A percentile compares a stretch with the other conserved stretches of the same genome.
These are phyloP conservation scores for Carabus problematicus DNA, from an alignment of 2,888 invertebrate genomes.

Conservation along the genomic window DNA sequence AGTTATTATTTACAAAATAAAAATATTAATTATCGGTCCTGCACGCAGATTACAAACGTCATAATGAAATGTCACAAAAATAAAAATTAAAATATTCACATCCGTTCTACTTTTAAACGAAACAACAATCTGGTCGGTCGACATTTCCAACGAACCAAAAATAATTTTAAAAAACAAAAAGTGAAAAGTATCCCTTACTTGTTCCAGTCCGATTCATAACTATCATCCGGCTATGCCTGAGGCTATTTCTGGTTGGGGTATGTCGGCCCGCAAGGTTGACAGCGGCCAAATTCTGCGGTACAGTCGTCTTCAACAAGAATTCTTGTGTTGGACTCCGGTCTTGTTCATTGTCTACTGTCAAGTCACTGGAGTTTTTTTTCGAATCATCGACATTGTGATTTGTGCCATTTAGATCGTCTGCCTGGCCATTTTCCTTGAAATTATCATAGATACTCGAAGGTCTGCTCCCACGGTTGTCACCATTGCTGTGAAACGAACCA, in stretches of 20 bases:
- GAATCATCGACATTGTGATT: conserved; percentile 39
- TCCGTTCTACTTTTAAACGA: background rate
- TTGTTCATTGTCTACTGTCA: conserved; percentile 31
- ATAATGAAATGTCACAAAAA: background rate
- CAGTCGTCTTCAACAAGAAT: conserved; percentile 67
- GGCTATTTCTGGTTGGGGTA: conserved; percentile 72
- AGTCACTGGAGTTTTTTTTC: conserved; percentile 29
- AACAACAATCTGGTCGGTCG: background rate
- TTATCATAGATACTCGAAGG: conserved; percentile 61
- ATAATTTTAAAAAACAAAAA: conserved; percentile 10
- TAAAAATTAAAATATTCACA: background rate
- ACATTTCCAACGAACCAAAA: background rate
- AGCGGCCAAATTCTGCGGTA: conserved; percentile 72
- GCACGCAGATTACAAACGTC: no score
- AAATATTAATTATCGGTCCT: no score
- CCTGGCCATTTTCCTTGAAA: conserved; percentile 49
- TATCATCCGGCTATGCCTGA: conserved; percentile 74
- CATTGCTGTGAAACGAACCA: background rate
- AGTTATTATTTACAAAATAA: no score
- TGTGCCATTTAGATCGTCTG: conserved; percentile 34
- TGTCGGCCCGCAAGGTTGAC: conserved; percentile 70
- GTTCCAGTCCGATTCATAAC: conserved; percentile 68
- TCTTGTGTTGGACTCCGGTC: conserved; percentile 60
- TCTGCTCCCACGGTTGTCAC: conserved; percentile 50
- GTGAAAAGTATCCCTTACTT: conserved; percentile 53